phyloP scores from a whole-genome alignment of 1,140 invertebrate species.

The Euura saliciscinereae region DNA sequence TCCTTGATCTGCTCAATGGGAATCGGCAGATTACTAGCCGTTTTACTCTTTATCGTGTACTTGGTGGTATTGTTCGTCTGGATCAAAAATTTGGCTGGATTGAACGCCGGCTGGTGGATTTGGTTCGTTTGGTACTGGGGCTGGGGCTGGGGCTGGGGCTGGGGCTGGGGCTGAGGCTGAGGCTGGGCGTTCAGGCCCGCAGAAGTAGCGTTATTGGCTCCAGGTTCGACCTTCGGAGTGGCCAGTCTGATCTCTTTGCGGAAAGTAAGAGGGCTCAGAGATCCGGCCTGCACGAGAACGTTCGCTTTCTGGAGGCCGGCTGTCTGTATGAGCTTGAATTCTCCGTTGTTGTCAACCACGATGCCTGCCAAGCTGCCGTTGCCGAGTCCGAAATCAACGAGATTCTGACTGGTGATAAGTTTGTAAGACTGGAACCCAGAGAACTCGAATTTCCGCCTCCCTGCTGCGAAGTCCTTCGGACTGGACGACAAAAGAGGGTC shows the following conservation, averaged over 20 bases:
- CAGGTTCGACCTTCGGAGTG: conserved; percentile 46
- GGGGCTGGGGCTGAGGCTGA: conserved; percentile 29
- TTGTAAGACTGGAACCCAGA: conserved; percentile 64
- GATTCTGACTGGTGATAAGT: conserved; percentile 66
- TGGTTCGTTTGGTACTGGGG: conserved; percentile 25
- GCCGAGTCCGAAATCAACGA: conserved; percentile 63
- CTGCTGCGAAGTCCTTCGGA: conserved; percentile 75
- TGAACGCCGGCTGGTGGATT: conserved; percentile 40
- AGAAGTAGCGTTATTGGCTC: conserved; percentile 31
- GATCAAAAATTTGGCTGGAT: conserved; percentile 53
- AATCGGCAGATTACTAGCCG: conserved; percentile 43
- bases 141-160: conserved; percentile 46
- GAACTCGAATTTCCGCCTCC: conserved; percentile 67
- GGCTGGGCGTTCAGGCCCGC: conserved; percentile 23
- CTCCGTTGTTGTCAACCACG: conserved; percentile 68
- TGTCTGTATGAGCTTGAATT: conserved; percentile 69
- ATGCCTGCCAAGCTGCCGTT: conserved; percentile 66
- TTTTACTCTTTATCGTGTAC: conserved; percentile 43
- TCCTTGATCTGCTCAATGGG: conserved; percentile 62
- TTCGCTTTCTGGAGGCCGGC: conserved; percentile 59
- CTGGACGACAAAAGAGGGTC: conserved; percentile 82
- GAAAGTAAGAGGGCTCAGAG: conserved; percentile 51
- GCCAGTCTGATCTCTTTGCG: conserved; percentile 52
- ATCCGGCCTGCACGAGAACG: conserved; percentile 55
- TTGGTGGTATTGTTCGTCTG: conserved; percentile 43